Evolutionary conservation across 2,888 invertebrate species (phyloP).

Genomic region (Sabatieria punctata): DNA sequence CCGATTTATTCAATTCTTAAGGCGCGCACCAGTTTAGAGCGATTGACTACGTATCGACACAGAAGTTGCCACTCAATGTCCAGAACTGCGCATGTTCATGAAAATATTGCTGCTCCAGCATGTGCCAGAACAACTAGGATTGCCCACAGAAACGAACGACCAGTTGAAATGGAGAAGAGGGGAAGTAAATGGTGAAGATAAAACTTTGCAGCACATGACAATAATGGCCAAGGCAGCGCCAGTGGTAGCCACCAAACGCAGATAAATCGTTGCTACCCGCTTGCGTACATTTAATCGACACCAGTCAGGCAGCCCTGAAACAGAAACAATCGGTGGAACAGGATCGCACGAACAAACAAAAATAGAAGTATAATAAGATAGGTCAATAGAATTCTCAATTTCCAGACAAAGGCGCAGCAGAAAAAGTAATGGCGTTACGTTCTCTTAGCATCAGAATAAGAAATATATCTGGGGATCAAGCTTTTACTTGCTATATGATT

Average conservation of each 20-base stretch:
- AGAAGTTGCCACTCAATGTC: slow-evolving; percentile 87
- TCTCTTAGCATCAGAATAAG: no score
- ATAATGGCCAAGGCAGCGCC: slow-evolving; percentile 99
- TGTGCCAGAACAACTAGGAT: slow-evolving; percentile 67
- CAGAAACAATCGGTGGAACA: no score
- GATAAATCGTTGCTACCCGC: slow-evolving; percentile 70
- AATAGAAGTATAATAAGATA: no score
- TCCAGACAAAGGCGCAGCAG: no score
- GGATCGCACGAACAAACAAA: no score
- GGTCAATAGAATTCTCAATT: no score
- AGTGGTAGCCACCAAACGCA: slow-evolving; percentile 79
- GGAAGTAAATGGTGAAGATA: no score
- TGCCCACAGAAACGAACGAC: slow-evolving; percentile 43
- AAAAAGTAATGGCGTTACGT: no score
- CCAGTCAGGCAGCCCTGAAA: slow-evolving; percentile 56
- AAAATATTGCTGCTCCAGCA: slow-evolving; percentile 38
- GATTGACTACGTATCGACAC: slow-evolving; percentile 92
- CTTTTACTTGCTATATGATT: no score
- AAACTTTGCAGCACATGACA: slow-evolving; percentile 83
- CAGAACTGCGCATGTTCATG: slow-evolving; percentile 77
- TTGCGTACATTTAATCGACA: slow-evolving; percentile 59
- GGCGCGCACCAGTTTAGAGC: slow-evolving; percentile 72
- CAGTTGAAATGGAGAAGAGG: slow-evolving; percentile 3
- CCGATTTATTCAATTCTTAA: no score
- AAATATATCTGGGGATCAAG: no score